Base-by-base conservation (phyloP, 2,797 vertebrate genomes). In the Brachymystax lenok region DNA sequence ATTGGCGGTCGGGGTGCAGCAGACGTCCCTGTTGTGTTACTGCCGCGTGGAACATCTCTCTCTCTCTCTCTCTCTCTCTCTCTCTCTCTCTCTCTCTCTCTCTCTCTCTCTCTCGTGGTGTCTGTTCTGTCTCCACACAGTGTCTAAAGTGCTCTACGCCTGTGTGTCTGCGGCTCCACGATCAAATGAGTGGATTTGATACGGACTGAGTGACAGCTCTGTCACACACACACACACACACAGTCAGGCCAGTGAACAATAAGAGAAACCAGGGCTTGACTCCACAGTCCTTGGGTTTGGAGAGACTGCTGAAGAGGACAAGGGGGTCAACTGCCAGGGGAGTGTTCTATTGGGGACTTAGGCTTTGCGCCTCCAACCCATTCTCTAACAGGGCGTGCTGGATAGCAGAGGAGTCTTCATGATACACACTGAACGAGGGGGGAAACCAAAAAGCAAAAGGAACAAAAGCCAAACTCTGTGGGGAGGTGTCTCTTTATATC, bases 1-100 rank as follows among this genome's bases (percentile, higher is more conserved):
- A 96, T 96, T 96, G 96, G 96, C 93, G 94, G 93, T 94, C 68
- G 82, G 89, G 94, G 94, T 93, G 94, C 84, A 93, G 93, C 85
- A 94, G 93, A 84, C 93, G 94, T 93, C 93, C 95, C 94, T 93
- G 94, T 87, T 80, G 86, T 83, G 75, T 67, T 77, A 16, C 40
- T 72, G 74, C 83, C 79, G 85, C 84, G 78, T 78, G 87, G 82
- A 19, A 12, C 61, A 1, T 10, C 61, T 64, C 61, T 13, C 61
- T 21, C 21, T 64, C 2, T 27, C 1, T 64, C 21, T 27, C 61
- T 61, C 56, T 24, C 61, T 27, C 21, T 27, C 19, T 63, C 21
- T 21, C 17, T 63, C 61, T 27, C 19, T 27, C n/a, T 19, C 19
- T n/a, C 19, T n/a, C 12, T 69, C 17, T 54, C 67, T 21, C 13